Base-by-base conservation (phyloP, 2,113 vertebrate genomes). In the Hypocryptadius cinnamomeus region DNA sequence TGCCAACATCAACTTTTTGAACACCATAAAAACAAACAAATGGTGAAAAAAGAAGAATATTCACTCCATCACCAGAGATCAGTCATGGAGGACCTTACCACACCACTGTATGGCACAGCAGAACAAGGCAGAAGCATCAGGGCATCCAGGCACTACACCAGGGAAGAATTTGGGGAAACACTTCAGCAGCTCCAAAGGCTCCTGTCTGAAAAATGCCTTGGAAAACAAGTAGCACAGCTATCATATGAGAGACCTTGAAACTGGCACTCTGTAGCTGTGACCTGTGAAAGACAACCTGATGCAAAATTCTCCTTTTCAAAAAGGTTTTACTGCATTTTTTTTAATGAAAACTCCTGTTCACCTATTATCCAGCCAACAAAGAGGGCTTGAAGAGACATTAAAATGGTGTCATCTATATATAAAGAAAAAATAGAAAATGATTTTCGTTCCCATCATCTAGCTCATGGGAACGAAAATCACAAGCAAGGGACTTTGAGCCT, bases 1-100 rank as follows among this genome's bases (percentile, higher is more conserved):
- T 79, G 83, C 68, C 87, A 95, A 86, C 30, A 87, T 31, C 61
- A 92, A 86, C 69, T 88, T 92, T 89, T 95, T 72, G 79, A 87
- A 65, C 33, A 27, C 39, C 82, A 24, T 71, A 73, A 86, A 95
- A 96, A 81, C 21, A 93, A 95, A 72, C 35, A 68, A 74, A 74
- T 1, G 0, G 15, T 65, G 61, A 71, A 79, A 88, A 92, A 95
- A 83, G 25, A 78, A 51, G 54, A 87, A 45, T 61, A 90, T 82
- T 95, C 37, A 12, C 35, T 83, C 71, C 31, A 61, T 72, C 84
- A 88, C 20, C 11, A 86, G 27, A 63, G 47, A 70, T 69, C 31
- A 82, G 33, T 70, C 47, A 70, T 9, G 28, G 25, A 71, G 25
- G 50, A 35, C 73, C 70, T 94, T 64, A 73, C 64, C 83, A 85